Evolutionary conservation across 2,888 invertebrate species (phyloP), one percentile per base, ranked within the genome.

Genomic region (Agrotis exclamationis): DNA sequence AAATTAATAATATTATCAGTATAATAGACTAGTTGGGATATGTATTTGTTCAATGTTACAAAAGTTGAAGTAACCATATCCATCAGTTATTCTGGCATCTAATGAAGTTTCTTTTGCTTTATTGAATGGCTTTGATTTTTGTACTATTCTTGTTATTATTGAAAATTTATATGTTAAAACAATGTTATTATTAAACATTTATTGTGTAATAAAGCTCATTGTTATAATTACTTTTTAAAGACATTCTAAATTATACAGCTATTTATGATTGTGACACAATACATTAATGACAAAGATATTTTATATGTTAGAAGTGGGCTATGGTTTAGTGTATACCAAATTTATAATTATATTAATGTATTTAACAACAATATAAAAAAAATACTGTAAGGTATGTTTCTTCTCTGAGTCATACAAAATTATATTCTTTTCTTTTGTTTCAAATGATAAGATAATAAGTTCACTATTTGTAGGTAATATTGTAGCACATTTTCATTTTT

Each of bases 311-410:
- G 53, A 70, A 76, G 24, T 71, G 78, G 69, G 75, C 73, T 81
- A 76, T 83, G 60, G 66, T 71, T 64, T 64, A 79, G 57, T 69
- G 48, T 74, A 76, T 64, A 73, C 79, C 74, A 79, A 73, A 82
- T 80, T 78, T 66, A 54, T 82, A n/a, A n/a, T n/a, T n/a, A 39
- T 80, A 79, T 79, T 77, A 66, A n/a, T 80, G 28, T 74, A 63
- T 70, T 16, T 76, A 50, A 80, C 47, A 67, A 63, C 51, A 54
- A 44, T 54, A 51, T 24, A 44, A 59, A 57, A n/a, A 56, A 11
- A 67, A 63, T 51, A 66, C 63, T 78, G 48, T 50, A 63, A 50
- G 79, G 72, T 63, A 45, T 79, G 58, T 51, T 63, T 63, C 28
- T 57, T 50, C 51, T 56, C 59, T 56, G 11, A 51, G 74, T 47